A percentile compares a stretch with the other conserved stretches of the same genome.
These are phyloP conservation scores for Drosophila nr. perissopoda DNA, from an alignment of 2,888 invertebrate species.

Conservation along the genomic window DNA sequence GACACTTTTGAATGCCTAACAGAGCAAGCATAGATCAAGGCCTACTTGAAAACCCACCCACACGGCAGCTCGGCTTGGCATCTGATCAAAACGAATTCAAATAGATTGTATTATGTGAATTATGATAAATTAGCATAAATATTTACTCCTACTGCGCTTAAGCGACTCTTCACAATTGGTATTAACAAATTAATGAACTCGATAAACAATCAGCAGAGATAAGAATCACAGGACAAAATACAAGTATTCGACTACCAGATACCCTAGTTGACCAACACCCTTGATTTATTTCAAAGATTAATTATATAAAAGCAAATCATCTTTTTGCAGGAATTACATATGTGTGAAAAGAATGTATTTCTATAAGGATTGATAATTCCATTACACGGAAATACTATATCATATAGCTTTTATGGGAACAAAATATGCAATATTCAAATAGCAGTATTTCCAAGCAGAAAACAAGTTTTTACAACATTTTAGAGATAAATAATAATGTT, in stretches of 20 bases:
- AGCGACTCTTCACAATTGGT: not conserved
- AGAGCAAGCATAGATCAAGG: conserved; percentile 6
- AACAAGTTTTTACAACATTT: too few species aligned
- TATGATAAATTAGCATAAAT: not conserved
- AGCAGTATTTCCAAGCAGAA: not conserved
- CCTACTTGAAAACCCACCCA: conserved; percentile 30
- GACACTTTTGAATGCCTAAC: conserved; percentile 2
- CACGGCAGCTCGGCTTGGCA: not conserved
- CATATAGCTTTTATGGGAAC: not conserved
- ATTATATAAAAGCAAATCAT: not conserved
- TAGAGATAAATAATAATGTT: not conserved
- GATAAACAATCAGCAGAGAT: conserved; percentile 1
- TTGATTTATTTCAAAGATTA: not conserved
- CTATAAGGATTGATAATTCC: not conserved
- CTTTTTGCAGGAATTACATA: not conserved
- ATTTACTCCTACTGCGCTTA: not conserved
- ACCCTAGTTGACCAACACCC: not conserved
- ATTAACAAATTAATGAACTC: not conserved
- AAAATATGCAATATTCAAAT: not conserved
- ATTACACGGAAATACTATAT: not conserved
- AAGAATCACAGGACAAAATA: not conserved
- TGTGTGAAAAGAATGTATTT: not conserved
- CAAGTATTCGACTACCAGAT: not conserved
- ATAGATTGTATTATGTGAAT: not conserved
- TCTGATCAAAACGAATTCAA: not conserved